These are phyloP conservation scores for Pristis pectinata DNA, from an alignment of 2,797 vertebrate species.

Conservation along the genomic window DNA sequence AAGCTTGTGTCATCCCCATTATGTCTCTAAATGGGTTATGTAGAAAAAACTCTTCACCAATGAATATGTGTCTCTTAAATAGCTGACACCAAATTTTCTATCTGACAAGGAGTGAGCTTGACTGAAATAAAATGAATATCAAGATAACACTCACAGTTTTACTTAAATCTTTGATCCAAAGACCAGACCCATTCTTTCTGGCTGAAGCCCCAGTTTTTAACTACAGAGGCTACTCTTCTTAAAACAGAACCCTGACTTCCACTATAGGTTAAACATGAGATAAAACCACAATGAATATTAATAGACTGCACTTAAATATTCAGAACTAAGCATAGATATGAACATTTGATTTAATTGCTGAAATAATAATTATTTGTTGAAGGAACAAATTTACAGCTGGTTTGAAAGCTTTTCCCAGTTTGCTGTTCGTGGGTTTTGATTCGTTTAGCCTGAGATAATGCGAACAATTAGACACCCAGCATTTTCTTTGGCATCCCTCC, in stretches of 20 bases:
- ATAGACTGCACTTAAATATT: background rate
- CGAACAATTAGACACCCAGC: conserved; percentile 29
- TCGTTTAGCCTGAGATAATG: conserved; percentile 35
- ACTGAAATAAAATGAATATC: conserved; percentile 3
- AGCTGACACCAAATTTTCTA: conserved; percentile 20
- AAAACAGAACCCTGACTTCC: background rate
- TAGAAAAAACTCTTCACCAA: conserved; percentile 5
- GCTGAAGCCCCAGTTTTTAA: background rate
- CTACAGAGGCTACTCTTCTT: background rate
- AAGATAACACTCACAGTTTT: background rate
- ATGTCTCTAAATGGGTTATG: conserved; percentile 37
- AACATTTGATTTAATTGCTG: background rate
- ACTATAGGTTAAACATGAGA: background rate
- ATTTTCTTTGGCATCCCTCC: conserved; percentile 22
- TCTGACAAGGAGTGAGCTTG: background rate
- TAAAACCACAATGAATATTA: background rate
- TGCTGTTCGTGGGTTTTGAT: background rate
- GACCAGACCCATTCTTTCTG: background rate
- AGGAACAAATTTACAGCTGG: background rate
- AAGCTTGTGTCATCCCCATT: conserved; percentile 36
- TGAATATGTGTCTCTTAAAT: conserved; percentile 21
- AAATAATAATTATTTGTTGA: background rate
- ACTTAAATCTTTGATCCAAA: background rate
- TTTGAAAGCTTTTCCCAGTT: background rate
- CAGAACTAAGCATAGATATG: background rate